A percentile compares a stretch with the other conserved stretches of the same genome.
These are phyloP conservation scores for Conistra vaccinii DNA, from an alignment of 2,888 invertebrate genomes.

Conservation along the genomic window DNA sequence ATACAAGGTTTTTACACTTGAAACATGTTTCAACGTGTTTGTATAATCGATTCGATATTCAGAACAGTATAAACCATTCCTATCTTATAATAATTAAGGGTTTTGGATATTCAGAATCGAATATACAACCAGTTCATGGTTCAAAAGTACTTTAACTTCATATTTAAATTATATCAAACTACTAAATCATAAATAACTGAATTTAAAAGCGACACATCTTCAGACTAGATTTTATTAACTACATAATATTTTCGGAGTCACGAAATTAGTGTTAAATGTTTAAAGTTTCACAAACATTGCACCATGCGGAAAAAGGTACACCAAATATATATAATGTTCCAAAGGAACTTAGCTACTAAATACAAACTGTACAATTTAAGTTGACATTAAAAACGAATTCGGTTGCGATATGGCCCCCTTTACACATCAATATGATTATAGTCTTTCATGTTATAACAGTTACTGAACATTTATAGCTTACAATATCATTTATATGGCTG, in stretches of 20 bases:
- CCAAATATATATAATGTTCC: constrained; percentile 32
- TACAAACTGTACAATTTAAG: constrained; percentile 41
- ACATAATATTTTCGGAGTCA: constrained; percentile 80
- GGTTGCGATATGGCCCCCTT: constrained; percentile 71
- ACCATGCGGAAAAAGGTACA: constrained; percentile 54
- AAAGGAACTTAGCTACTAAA: constrained; percentile 36
- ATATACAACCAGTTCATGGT: constrained; percentile 11
- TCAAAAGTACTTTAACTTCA: constrained; percentile 24
- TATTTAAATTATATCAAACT: constrained; percentile 38
- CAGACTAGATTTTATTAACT: constrained; percentile 87
- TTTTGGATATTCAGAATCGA: constrained; percentile 1
- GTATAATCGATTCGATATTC: constrained; percentile 3
- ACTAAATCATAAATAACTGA: constrained; percentile 66
- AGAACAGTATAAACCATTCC: constrained; percentile 12
- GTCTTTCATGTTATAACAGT: constrained; percentile 46
- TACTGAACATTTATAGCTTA: constrained; percentile 55
- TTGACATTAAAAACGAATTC: constrained; percentile 49
- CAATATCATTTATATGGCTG: constrained; percentile 67
- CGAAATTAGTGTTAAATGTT: constrained; percentile 72
- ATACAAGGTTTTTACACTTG: constrained; percentile 14
- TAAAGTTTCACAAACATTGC: constrained; percentile 52
- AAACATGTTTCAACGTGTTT: background rate
- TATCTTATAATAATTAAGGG: constrained; percentile 4
- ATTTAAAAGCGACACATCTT: constrained; percentile 81
- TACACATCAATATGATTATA: constrained; percentile 52